These are phyloP conservation scores for Rhodinocichla rosea DNA, from an alignment of 2,113 vertebrate genomes.

Conservation along the genomic window DNA sequence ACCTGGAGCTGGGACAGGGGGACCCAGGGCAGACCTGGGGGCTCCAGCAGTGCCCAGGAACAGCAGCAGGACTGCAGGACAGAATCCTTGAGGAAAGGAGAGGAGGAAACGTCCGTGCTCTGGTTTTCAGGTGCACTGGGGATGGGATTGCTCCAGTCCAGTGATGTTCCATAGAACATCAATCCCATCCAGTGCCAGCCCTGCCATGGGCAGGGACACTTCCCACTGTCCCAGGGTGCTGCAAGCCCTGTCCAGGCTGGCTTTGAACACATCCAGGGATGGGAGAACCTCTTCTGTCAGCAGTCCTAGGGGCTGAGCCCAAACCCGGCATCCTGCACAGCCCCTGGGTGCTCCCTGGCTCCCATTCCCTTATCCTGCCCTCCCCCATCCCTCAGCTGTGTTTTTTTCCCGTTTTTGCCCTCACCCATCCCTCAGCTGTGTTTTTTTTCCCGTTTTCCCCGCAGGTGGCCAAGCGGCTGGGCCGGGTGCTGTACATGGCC, in stretches of 20 bases:
- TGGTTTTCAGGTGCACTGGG: neutral
- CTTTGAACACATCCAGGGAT: fast-evolving
- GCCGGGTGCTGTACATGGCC: conserved; percentile 92
- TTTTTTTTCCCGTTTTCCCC: fast-evolving
- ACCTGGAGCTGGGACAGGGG: neutral
- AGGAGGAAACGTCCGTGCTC: neutral
- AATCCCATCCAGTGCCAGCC: neutral
- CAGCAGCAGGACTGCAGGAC: neutral
- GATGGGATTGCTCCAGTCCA: neutral
- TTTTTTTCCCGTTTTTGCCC: fast-evolving
- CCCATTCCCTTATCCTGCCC: fast-evolving
- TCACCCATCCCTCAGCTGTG: fast-evolving
- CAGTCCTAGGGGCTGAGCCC: fast-evolving
- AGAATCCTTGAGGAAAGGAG: neutral
- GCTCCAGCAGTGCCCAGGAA: neutral
- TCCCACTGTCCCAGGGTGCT: neutral
- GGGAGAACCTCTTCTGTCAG: fast-evolving
- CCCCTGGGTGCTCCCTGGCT: fast-evolving
- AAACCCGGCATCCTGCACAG: fast-evolving
- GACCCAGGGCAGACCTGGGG: neutral
- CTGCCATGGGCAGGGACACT: neutral
- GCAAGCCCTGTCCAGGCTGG: neutral
- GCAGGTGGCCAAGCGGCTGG: conserved; percentile 68
- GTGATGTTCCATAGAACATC: fast-evolving
- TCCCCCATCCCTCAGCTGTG: fast-evolving